Evolutionary conservation across 2,888 invertebrate species (phyloP).

Genomic region (Melinaea menophilus): DNA sequence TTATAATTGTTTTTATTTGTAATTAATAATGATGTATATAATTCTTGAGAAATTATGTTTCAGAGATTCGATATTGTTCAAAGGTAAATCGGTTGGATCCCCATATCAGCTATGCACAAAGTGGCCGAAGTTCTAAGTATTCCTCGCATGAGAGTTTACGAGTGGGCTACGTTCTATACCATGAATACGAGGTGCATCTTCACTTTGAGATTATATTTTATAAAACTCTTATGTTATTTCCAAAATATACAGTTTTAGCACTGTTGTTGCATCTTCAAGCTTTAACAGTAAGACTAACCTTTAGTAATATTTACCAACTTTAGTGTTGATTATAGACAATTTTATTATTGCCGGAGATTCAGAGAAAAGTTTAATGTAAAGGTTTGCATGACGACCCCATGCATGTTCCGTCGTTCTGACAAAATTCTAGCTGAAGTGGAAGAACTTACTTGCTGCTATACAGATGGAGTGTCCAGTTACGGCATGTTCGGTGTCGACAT

Average conservation of each 20-base stretch:
- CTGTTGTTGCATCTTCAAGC: no score
- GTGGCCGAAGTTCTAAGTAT: slow-evolving; percentile 56
- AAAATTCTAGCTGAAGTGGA: slow-evolving; percentile 52
- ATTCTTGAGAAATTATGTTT: slow-evolving; percentile 19
- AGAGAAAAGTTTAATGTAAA: slow-evolving; percentile 64
- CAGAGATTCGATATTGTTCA: slow-evolving; percentile 67
- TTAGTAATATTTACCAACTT: no score
- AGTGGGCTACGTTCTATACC: slow-evolving; percentile 62
- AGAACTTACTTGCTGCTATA: slow-evolving; percentile 49
- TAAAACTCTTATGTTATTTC: no score
- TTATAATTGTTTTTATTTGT: no score
- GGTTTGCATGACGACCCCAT: slow-evolving; percentile 62
- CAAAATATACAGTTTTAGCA: no score
- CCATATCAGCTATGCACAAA: slow-evolving; percentile 68
- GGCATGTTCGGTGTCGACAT: slow-evolving; percentile 61
- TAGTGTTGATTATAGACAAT: no score
- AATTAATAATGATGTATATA: no score
- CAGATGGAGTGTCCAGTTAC: slow-evolving; percentile 52
- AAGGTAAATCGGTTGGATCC: slow-evolving; percentile 68
- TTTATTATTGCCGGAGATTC: slow-evolving; percentile 41
- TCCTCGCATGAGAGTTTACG: slow-evolving; percentile 66
- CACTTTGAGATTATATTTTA: no score
- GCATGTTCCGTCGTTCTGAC: slow-evolving; percentile 65
- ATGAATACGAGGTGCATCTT: no score
- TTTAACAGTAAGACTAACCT: no score